Conservation (phyloP, 2,888 invertebrate species). For the Stenchaetothrips biformis region DNA sequence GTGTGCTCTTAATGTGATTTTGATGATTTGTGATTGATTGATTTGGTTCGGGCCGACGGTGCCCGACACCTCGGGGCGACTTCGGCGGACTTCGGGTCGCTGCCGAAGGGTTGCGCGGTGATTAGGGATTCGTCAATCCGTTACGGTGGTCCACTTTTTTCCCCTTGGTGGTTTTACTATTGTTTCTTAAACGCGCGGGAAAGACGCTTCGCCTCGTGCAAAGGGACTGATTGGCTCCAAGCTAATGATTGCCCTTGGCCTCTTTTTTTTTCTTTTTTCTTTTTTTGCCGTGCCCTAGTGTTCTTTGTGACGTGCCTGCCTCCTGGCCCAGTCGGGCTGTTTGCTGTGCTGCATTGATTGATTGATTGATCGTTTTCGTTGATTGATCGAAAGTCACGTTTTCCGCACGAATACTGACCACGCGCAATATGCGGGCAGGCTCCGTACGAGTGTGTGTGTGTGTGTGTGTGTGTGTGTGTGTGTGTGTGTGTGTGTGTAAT, state of each 20-base stretch:
- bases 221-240: too few species aligned
- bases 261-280: neutral
- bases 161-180: neutral
- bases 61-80: neutral
- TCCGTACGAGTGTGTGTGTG: too few species aligned
- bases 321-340: neutral
- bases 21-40: conserved; percentile 19
- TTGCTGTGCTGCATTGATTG: neutral
- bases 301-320: neutral
- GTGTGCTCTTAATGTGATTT: neutral
- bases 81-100: neutral
- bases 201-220: too few species aligned
- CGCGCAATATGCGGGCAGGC: too few species aligned
- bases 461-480: too few species aligned
- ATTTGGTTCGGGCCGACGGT: neutral
- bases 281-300: neutral
- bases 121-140: too few species aligned
- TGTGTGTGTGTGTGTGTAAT: too few species aligned
- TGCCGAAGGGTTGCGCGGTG: too few species aligned
- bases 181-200: too few species aligned
- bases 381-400: neutral
- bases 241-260: neutral
- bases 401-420: too few species aligned
- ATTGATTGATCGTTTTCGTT: neutral
- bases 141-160: neutral